Conservation (phyloP, 2,797 vertebrate species). For the Poecile montanus region DNA sequence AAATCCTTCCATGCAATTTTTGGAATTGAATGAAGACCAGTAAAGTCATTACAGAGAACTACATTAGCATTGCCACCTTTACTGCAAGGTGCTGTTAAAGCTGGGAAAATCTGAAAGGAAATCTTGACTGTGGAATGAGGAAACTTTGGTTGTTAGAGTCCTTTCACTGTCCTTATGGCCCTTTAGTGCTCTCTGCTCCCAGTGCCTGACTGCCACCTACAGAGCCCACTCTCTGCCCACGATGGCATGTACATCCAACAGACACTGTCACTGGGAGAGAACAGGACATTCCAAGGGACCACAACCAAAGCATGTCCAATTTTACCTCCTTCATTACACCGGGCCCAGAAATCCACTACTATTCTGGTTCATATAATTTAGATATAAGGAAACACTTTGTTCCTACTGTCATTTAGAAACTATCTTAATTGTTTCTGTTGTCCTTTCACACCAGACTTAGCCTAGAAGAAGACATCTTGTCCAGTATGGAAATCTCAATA, state of each 20-base stretch:
- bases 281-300: neutral
- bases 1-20: neutral
- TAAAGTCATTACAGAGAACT: neutral
- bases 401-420: neutral
- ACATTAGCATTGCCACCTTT: neutral
- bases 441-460: neutral
- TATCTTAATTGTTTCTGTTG: neutral
- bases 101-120: neutral
- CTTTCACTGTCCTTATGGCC: accelerated
- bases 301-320: neutral
- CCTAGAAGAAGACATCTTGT: neutral
- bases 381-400: neutral
- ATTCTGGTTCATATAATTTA: neutral
- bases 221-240: neutral
- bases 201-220: slow-evolving; percentile 18
- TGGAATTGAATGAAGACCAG: neutral
- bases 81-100: neutral
- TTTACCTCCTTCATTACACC: neutral
- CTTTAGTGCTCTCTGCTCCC: neutral
- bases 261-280: neutral
- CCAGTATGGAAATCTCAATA: neutral
- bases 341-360: neutral
- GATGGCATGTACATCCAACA: accelerated
- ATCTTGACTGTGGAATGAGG: neutral
- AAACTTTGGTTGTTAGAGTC: neutral